These are phyloP conservation scores for Argynnis bischoffii DNA, from an alignment of 2,888 invertebrate species.

Conservation along the genomic window DNA sequence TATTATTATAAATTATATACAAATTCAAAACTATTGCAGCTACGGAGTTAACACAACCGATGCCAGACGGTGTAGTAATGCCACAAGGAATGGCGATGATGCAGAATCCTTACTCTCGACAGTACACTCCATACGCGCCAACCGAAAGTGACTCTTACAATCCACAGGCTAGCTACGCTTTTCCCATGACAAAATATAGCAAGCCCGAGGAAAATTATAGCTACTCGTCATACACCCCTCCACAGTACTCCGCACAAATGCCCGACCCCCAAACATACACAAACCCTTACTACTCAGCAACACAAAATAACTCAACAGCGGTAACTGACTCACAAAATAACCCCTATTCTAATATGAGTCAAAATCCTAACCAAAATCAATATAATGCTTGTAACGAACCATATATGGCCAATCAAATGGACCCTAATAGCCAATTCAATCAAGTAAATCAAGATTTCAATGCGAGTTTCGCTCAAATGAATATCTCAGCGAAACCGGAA, in stretches of 20 bases:
- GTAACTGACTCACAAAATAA: constrained; percentile 63
- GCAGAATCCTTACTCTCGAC: constrained; percentile 59
- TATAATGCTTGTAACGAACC: constrained; percentile 46
- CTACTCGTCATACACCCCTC: constrained; percentile 64
- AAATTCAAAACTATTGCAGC: constrained; percentile 55
- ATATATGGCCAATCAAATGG: constrained; percentile 49
- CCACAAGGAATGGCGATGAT: constrained; percentile 52
- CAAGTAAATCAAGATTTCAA: constrained; percentile 54
- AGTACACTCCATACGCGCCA: constrained; percentile 57
- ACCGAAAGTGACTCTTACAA: constrained; percentile 55
- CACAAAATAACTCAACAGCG: constrained; percentile 55
- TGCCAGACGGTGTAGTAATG: constrained; percentile 68
- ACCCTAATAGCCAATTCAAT: constrained; percentile 47
- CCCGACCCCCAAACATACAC: constrained; percentile 61
- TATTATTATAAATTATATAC: not conserved
- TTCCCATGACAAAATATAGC: constrained; percentile 54
- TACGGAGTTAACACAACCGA: constrained; percentile 62
- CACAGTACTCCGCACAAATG: constrained; percentile 59
- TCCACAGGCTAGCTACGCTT: constrained; percentile 54
- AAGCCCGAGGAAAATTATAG: constrained; percentile 62
- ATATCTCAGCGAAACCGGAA: constrained; percentile 57
- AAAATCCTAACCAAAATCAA: constrained; percentile 44
- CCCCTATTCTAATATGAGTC: constrained; percentile 46
- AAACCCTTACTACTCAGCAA: constrained; percentile 66
- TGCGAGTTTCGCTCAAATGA: constrained; percentile 67